A percentile compares a stretch with the other conserved stretches of the same genome.
These are phyloP conservation scores for Parotocinclus haroldoi DNA, from an alignment of 2,797 vertebrate genomes.

Conservation along the genomic window DNA sequence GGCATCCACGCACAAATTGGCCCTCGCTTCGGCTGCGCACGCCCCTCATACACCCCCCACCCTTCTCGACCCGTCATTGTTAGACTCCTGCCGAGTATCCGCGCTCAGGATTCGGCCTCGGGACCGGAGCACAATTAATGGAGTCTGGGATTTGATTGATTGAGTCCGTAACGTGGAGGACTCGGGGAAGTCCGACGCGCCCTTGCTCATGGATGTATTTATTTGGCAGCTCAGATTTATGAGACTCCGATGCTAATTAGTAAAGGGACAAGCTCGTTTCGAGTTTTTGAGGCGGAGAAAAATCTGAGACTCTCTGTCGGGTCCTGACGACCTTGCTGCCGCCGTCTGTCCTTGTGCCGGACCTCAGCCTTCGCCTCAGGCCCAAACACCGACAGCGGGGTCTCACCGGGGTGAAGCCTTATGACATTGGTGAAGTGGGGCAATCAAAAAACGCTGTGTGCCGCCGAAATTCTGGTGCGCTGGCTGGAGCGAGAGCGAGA, in stretches of 20 bases:
- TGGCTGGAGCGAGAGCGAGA: slow-evolving; percentile 6
- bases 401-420: slow-evolving; percentile 23
- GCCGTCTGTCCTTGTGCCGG: slow-evolving; percentile 8
- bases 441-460: slow-evolving; percentile 2
- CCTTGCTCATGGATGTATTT: slow-evolving; percentile 21
- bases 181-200: slow-evolving; percentile 25
- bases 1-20: slow-evolving; percentile 75
- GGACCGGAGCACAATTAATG: slow-evolving; percentile 69
- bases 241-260: slow-evolving; percentile 24
- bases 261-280: too few relatives aligned
- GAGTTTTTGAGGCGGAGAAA: too few relatives aligned
- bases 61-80: slow-evolving; percentile 49
- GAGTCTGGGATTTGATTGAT: slow-evolving; percentile 48
- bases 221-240: too few relatives aligned
- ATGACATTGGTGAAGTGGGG: slow-evolving; percentile 28
- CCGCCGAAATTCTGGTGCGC: too few relatives aligned
- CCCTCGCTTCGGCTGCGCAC: slow-evolving; percentile 60
- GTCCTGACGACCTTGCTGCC: slow-evolving; percentile 23
- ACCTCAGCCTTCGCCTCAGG: slow-evolving; percentile 8
- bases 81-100: slow-evolving; percentile 49
- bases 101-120: slow-evolving; percentile 59
- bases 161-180: slow-evolving; percentile 35
- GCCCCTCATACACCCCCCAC: slow-evolving; percentile 34
- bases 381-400: not conserved
- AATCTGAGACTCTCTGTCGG: not conserved